Evolutionary conservation across 35 echinoderm and acorn worm species (phyloP).

Genomic region (Holothuria glaberrima): DNA sequence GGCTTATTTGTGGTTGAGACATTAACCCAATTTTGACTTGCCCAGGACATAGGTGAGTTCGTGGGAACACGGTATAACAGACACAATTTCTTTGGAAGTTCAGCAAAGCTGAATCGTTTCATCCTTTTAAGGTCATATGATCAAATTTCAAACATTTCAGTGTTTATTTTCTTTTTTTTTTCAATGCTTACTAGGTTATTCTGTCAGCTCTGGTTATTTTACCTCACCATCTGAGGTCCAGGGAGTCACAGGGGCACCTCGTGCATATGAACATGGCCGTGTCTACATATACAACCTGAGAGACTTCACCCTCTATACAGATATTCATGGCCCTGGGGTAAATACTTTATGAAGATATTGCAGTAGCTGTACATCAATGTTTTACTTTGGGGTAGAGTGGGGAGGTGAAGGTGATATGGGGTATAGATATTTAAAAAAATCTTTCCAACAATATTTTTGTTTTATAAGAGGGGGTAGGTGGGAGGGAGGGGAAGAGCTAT

Average conservation of each 20-base stretch:
- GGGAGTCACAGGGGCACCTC: slow-evolving; percentile 88
- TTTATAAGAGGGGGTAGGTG: background rate
- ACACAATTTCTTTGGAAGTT: no score
- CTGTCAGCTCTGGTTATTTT: slow-evolving; percentile 91
- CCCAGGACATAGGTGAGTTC: no score
- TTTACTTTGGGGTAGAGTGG: no score
- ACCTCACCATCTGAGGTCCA: slow-evolving; percentile 44
- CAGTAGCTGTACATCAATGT: background rate
- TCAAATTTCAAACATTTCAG: no score
- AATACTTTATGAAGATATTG: background rate
- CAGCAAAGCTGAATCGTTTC: no score
- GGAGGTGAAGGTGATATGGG: no score
- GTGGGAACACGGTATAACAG: no score
- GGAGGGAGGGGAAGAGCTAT: no score
- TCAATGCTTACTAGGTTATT: slow-evolving; percentile 71
- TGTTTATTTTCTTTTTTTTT: background rate
- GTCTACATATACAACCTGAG: slow-evolving; percentile 89
- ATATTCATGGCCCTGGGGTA: slow-evolving; percentile 82
- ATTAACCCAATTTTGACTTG: no score
- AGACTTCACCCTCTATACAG: slow-evolving; percentile 70
- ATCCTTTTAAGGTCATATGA: no score
- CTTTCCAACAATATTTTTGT: background rate
- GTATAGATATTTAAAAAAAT: background rate
- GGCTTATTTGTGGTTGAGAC: no score
- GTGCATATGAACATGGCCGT: slow-evolving; percentile 85